Percentiles rank a stretch among this genome's conserved stretches.
Evolutionary conservation across 2,113 vertebrate species (phyloP).

Genomic region (Rhinolophus sinicus): DNA sequence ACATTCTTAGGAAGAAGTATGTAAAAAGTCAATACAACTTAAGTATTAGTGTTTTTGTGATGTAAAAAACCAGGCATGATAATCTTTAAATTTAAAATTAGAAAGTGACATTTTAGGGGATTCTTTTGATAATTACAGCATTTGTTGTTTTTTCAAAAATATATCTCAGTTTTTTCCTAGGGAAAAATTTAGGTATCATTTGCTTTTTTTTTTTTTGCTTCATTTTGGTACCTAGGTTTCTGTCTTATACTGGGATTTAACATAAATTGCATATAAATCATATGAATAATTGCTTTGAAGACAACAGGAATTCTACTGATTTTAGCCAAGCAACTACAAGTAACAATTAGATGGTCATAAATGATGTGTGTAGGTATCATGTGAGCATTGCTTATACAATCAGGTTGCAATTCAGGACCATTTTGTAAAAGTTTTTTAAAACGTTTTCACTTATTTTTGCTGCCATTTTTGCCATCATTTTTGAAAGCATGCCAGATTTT

Average conservation of each 20-base stretch:
- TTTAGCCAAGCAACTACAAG: not conserved
- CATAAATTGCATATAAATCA: conserved; percentile 17
- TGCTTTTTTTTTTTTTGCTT: not conserved
- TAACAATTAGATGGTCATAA: conserved; percentile 6
- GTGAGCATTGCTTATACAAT: not conserved
- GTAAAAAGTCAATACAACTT: conserved; percentile 44
- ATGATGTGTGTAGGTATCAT: not conserved
- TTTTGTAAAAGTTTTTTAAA: conserved; percentile 40
- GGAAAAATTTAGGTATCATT: not conserved
- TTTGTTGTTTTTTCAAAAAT: not conserved
- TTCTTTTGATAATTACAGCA: not conserved
- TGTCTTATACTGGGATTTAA: conserved; percentile 3
- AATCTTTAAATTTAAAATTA: conserved; percentile 40
- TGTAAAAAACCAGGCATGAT: not conserved
- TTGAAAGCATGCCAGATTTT: not conserved
- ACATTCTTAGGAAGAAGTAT: conserved; percentile 29
- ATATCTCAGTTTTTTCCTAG: not conserved
- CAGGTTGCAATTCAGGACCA: not conserved
- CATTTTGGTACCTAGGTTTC: conserved; percentile 11
- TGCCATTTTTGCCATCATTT: conserved; percentile 28
- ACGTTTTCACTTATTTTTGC: not conserved
- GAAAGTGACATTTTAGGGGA: not conserved
- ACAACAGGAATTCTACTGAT: conserved; percentile 41
- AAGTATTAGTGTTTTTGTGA: not conserved
- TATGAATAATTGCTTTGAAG: conserved; percentile 46